A percentile compares a stretch with the other conserved stretches of the same genome.
Conservation (phyloP, 2,797 vertebrate species). For the Sorex maritimensis region DNA sequence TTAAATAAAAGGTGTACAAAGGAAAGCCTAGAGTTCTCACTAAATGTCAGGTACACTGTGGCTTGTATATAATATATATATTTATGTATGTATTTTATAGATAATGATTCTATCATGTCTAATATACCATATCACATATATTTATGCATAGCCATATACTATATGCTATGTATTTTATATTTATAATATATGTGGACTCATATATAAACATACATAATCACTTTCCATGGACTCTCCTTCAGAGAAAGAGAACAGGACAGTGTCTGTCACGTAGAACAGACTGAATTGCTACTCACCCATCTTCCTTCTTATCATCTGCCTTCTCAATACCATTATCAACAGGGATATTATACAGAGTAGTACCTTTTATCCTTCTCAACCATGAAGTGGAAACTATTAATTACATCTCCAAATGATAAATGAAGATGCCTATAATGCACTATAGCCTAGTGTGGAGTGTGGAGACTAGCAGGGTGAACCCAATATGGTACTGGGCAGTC, state of each 20-base stretch:
- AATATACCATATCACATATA: too few relatives aligned
- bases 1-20: not conserved
- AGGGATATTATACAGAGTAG: constrained; percentile 18
- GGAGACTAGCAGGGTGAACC: not conserved
- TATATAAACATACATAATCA: not conserved
- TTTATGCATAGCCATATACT: too few relatives aligned
- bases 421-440: not conserved
- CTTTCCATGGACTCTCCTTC: constrained; percentile 16
- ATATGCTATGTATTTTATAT: not conserved
- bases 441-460: constrained; percentile 28
- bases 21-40: not conserved
- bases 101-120: too few relatives aligned
- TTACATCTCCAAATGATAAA: constrained; percentile 38
- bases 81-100: not conserved
- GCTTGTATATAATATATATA: not conserved
- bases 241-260: constrained; percentile 19
- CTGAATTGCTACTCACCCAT: constrained; percentile 17
- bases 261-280: constrained; percentile 26
- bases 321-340: constrained; percentile 11
- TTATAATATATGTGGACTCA: not conserved
- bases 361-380: constrained; percentile 43
- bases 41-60: not conserved
- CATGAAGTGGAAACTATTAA: not conserved
- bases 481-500: not conserved
- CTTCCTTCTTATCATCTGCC: constrained; percentile 20